Evolutionary conservation across 2,888 invertebrate genomes (phyloP), one percentile per base, ranked within the genome.

Genomic region (Drosophila nr. medialis): DNA sequence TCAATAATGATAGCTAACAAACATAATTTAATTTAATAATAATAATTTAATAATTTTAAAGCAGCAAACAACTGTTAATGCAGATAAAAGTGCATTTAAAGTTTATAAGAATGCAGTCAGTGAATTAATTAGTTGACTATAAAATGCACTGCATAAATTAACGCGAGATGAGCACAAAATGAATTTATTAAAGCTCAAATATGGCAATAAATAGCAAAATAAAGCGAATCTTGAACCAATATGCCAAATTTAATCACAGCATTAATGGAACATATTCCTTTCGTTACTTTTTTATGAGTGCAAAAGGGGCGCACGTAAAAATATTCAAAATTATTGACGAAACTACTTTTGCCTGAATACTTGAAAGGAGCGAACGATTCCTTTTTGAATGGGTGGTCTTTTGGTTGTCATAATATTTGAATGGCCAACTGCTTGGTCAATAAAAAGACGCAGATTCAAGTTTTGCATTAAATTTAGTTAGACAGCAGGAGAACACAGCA

Each of bases 391-490:
- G 42, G 50, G 34, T n/a, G 30, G 18, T 48, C 18, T 42, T 21
- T 30, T 24, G 54, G 48, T 7, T 29, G 61, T 62, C 62, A 60
- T 74, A 66, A 81, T 64, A 81, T 42, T 51, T 54, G 45, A 58
- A 68, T 66, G 78, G 45, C 74, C 70, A 79, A 70, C 64, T 66
- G 69, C 60, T 64, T 54, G 62, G 66, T 48, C 65, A 79, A 60
- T 62, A 78, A 65, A 78, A 81, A 63, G 54, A 64, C 61, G 54
- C 45, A 45, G 64, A 69, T 81, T 75, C 67, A 60, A 73, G 64
- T 56, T 72, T 51, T 69, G 62, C 64, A 70, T 82, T 69, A 66
- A 67, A 82, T 80, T 82, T 58, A 72, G 75, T 82, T 80, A 72
- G 58, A 60, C 64, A 48, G 51, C 65, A 2, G 18, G 45, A 58